phyloP scores from a whole-genome alignment of 2,113 vertebrate genomes.

The Datnioides undecimradiatus region DNA sequence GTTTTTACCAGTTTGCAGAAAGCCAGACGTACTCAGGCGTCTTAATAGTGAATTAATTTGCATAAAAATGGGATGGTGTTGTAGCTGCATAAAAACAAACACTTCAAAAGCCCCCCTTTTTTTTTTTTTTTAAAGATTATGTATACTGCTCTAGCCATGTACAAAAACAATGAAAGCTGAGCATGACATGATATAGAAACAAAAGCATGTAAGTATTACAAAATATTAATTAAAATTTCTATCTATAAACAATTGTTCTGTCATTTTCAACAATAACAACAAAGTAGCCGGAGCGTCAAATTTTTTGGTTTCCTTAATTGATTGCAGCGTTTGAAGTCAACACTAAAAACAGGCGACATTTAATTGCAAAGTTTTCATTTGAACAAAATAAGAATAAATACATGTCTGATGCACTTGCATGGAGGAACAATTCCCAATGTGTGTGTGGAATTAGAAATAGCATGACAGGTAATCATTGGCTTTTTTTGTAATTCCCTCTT shows the following conservation, averaged over 20 bases:
- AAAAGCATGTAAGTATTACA: constrained; percentile 41
- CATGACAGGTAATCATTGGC: constrained; percentile 66
- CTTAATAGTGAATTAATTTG: constrained; percentile 58
- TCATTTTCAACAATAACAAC: constrained; percentile 44
- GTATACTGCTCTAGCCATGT: constrained; percentile 22
- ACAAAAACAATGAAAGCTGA: constrained; percentile 40
- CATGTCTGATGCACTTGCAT: constrained; percentile 50
- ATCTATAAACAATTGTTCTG: constrained; percentile 29
- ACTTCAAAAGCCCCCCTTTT: constrained; percentile 56
- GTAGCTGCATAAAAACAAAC: constrained; percentile 40
- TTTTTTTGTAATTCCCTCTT: constrained; percentile 70
- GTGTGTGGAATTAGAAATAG: constrained; percentile 58
- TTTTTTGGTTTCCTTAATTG: constrained; percentile 54
- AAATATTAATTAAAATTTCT: constrained; percentile 56
- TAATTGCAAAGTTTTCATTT: constrained; percentile 44
- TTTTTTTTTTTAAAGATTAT: constrained; percentile 30
- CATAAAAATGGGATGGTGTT: constrained; percentile 44
- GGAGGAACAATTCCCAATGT: constrained; percentile 39
- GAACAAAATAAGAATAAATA: constrained; percentile 46
- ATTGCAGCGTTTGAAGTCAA: constrained; percentile 58
- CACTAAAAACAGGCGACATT: constrained; percentile 37
- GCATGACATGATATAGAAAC: constrained; percentile 39
- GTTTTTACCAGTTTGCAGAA: constrained; percentile 22
- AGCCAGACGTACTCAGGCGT: constrained; percentile 12
- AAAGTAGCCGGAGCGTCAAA: constrained; percentile 36